phyloP scores from a whole-genome alignment of 2,888 invertebrate genomes.

The Apotomis capreana region DNA sequence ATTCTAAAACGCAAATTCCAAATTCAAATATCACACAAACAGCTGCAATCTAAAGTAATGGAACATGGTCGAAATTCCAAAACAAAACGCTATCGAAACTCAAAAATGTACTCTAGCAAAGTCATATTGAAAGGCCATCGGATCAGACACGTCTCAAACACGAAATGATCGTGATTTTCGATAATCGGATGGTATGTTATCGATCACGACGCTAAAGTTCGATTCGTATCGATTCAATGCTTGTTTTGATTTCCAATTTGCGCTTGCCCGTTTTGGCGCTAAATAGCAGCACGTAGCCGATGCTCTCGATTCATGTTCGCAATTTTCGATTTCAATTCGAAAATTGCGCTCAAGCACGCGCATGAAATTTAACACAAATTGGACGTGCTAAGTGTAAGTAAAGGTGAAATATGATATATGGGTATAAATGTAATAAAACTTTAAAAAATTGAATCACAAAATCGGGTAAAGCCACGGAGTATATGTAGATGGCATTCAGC shows the following conservation, averaged over 20 bases:
- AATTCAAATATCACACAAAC: constrained; percentile 40
- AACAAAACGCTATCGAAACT: constrained; percentile 42
- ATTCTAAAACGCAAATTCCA: constrained; percentile 44
- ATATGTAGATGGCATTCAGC: no score
- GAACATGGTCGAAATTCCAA: constrained; percentile 59
- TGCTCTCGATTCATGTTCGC: constrained; percentile 65
- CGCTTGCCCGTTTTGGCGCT: constrained; percentile 79
- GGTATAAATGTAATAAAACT: background rate
- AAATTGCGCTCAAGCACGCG: constrained; percentile 55
- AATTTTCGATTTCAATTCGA: constrained; percentile 74
- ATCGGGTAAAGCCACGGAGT: background rate
- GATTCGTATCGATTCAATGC: constrained; percentile 79
- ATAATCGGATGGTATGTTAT: constrained; percentile 79
- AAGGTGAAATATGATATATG: constrained; percentile 34
- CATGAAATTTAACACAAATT: constrained; percentile 37
- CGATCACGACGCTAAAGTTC: constrained; percentile 80
- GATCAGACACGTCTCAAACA: constrained; percentile 48
- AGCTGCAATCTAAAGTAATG: constrained; percentile 47
- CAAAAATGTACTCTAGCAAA: constrained; percentile 26
- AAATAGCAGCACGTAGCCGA: constrained; percentile 81
- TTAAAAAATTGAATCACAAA: background rate
- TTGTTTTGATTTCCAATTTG: constrained; percentile 84
- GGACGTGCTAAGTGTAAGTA: constrained; percentile 37
- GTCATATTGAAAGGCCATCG: constrained; percentile 14
- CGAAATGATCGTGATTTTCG: constrained; percentile 77